These are phyloP conservation scores for Drosophila fuyamai DNA, from an alignment of 1,140 invertebrate species.

Conservation along the genomic window DNA sequence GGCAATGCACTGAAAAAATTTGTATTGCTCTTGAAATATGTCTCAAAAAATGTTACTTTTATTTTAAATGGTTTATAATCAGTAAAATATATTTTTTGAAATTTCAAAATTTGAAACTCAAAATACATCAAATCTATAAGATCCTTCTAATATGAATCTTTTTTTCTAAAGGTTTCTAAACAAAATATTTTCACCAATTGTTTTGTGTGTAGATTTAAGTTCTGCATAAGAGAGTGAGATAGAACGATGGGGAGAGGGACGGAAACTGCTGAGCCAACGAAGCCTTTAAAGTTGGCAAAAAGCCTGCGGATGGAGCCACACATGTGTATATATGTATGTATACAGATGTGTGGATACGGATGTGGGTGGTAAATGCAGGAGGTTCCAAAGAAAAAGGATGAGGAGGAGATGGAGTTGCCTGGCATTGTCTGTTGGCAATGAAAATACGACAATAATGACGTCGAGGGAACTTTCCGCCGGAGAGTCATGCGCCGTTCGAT, in stretches of 20 bases:
- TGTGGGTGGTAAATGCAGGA: slow-evolving; percentile 37
- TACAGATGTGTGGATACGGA: slow-evolving; percentile 21
- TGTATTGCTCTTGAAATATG: not conserved
- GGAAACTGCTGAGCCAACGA: slow-evolving; percentile 63
- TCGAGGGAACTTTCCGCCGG: slow-evolving; percentile 30
- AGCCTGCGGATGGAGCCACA: slow-evolving; percentile 48
- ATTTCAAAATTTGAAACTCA: no score
- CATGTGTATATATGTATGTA: slow-evolving; percentile 7
- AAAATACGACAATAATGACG: slow-evolving; percentile 73
- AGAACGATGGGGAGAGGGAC: slow-evolving; percentile 13
- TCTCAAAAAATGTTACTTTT: not conserved
- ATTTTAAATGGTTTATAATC: no score
- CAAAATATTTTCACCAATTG: not conserved
- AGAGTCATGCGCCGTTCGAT: slow-evolving; percentile 65
- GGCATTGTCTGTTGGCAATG: slow-evolving; percentile 82
- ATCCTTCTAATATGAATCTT: no score
- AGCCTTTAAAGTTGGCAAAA: slow-evolving; percentile 76
- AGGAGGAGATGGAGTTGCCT: slow-evolving; percentile 59
- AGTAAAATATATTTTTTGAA: no score
- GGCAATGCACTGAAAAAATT: slow-evolving; percentile 5
- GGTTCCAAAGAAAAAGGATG: slow-evolving; percentile 12
- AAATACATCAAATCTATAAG: no score
- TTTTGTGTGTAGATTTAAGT: slow-evolving; percentile 23
- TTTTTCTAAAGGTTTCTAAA: no score
- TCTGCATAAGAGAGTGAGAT: slow-evolving; percentile 4